Percentiles rank a stretch among this genome's conserved stretches.
Evolutionary conservation across 2,888 invertebrate species (phyloP).

Genomic region (Terebella lapidaria): DNA sequence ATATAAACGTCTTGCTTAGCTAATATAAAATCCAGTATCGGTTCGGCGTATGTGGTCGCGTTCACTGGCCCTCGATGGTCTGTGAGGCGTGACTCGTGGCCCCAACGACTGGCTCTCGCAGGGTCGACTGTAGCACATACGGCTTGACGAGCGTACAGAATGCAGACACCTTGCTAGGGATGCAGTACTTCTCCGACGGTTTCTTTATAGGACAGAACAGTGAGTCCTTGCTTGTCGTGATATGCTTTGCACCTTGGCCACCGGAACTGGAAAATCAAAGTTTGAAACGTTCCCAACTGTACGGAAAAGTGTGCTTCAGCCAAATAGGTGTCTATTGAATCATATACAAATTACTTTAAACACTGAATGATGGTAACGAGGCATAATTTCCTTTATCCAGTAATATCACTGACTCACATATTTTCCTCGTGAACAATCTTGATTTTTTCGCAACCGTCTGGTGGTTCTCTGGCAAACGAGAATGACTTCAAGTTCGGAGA

Average conservation of each 20-base stretch:
- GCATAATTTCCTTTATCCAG: too few species aligned
- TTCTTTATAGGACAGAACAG: constrained; percentile 57
- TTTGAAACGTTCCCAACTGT: too few species aligned
- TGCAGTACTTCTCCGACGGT: constrained; percentile 10
- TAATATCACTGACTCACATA: constrained; percentile 55
- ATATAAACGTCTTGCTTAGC: too few species aligned
- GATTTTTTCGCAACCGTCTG: constrained; percentile 83
- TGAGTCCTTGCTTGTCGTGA: too few species aligned
- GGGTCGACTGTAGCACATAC: constrained; percentile 11
- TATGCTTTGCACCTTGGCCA: too few species aligned
- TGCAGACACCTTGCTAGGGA: constrained; percentile 73
- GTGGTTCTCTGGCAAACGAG: constrained; percentile 75
- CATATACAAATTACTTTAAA: too few species aligned
- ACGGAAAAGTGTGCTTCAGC: constrained; percentile 26
- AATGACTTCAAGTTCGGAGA: constrained; percentile 20
- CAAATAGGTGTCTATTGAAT: too few species aligned
- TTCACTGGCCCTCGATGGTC: not conserved
- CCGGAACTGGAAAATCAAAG: too few species aligned
- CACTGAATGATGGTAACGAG: too few species aligned
- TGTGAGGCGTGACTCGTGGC: not conserved
- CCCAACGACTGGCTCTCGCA: too few species aligned
- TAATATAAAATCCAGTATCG: too few species aligned
- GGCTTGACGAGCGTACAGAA: constrained; percentile 63
- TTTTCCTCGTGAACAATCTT: constrained; percentile 54
- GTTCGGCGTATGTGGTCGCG: too few species aligned